A percentile compares a stretch with the other conserved stretches of the same genome.
Evolutionary conservation across 1,140 invertebrate genomes (phyloP).

Genomic region (Teleogryllus occipitalis): DNA sequence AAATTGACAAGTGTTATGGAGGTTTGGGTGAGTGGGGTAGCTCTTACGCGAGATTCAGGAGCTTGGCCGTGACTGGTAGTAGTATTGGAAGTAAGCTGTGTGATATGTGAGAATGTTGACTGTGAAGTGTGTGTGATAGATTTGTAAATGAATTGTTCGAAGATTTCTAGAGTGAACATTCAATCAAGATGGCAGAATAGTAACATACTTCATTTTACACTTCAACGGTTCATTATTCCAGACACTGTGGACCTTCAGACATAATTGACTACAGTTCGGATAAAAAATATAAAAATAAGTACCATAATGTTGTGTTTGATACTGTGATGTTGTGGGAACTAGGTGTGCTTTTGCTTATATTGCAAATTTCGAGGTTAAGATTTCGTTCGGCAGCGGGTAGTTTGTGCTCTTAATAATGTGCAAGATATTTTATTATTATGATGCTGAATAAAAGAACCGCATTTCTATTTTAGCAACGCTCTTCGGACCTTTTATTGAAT

Average conservation of each 20-base stretch:
- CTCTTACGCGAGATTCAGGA: not conserved
- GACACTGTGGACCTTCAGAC: not conserved
- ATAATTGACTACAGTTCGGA: not conserved
- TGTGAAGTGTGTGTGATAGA: not conserved
- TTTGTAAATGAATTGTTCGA: not conserved
- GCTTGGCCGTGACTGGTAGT: too few species aligned
- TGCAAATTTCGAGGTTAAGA: not conserved
- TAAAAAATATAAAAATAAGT: not conserved
- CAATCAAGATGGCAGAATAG: not conserved
- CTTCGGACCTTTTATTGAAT: not conserved
- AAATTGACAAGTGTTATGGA: constrained; percentile 1
- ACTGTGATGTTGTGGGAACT: not conserved
- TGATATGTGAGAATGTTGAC: too few species aligned
- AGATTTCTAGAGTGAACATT: not conserved
- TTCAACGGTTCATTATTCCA: not conserved
- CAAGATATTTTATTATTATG: not conserved
- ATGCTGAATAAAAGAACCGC: not conserved
- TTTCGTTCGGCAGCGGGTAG: not conserved
- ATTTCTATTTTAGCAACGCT: not conserved
- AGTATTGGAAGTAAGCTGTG: too few species aligned
- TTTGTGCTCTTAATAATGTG: not conserved
- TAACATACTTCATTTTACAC: not conserved
- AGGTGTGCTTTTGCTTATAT: not conserved
- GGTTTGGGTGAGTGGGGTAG: not conserved
- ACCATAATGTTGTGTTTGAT: not conserved